phyloP scores from a whole-genome alignment of 2,888 invertebrate species.

The Sclerodermus sp. region DNA sequence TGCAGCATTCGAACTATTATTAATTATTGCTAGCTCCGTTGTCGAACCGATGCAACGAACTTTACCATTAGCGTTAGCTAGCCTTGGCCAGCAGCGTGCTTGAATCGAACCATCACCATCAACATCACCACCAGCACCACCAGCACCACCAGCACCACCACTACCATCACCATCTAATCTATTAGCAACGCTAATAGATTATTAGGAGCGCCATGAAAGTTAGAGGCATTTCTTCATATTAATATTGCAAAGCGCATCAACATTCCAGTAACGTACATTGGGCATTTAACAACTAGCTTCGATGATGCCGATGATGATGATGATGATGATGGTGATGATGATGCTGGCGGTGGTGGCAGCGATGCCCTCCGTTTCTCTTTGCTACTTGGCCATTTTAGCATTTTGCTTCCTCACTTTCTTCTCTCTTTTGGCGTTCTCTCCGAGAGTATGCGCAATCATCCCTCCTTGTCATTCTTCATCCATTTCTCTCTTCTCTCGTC shows the following conservation, averaged over 20 bases:
- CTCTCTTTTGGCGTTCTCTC: slow-evolving; percentile 1
- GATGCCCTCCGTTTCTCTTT: slow-evolving; percentile 6
- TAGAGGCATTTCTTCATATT: slow-evolving; percentile 32
- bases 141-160: not conserved
- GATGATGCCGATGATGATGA: no score
- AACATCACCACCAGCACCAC: not conserved
- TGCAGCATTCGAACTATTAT: not conserved
- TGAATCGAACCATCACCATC: no score
- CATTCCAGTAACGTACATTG: no score
- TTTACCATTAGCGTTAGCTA: slow-evolving; percentile 35
- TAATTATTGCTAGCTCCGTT: slow-evolving; percentile 9
- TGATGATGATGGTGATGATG: no score
- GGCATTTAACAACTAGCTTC: no score
- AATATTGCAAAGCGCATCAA: slow-evolving; percentile 23
- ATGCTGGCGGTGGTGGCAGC: no score
- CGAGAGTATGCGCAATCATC: not conserved
- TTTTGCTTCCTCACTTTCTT: no score
- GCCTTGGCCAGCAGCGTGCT: no score
- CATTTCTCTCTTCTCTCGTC: slow-evolving; percentile 11
- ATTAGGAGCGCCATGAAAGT: slow-evolving; percentile 33
- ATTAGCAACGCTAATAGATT: slow-evolving; percentile 34
- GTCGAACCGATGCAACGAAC: slow-evolving; percentile 21
- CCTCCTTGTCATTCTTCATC: slow-evolving; percentile 2
- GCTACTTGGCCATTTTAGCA: no score
- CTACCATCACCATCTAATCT: slow-evolving; percentile 26